Evolutionary conservation across 2,113 vertebrate species (phyloP).

Genomic region (Marmota monax): DNA sequence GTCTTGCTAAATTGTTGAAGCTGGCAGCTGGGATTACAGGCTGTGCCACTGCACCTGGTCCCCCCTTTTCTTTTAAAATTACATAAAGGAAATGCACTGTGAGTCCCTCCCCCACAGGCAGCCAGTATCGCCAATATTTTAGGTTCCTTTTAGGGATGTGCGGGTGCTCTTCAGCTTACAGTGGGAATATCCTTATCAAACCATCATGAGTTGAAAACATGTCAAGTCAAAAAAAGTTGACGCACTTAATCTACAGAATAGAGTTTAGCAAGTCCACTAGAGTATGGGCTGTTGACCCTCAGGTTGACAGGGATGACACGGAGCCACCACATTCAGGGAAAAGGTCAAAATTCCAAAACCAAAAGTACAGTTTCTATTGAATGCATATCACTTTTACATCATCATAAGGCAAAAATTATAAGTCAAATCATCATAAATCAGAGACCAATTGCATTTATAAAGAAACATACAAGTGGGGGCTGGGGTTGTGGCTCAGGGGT

Average conservation of each 20-base stretch:
- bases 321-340: neutral
- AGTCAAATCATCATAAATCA: neutral
- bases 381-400: neutral
- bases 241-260: too few species aligned
- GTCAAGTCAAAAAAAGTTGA: too few species aligned
- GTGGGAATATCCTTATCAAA: too few species aligned
- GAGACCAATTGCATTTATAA: neutral
- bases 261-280: neutral
- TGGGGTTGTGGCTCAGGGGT: too few species aligned
- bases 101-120: neutral
- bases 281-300: neutral
- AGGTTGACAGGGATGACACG: rapidly evolving
- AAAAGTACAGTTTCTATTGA: neutral
- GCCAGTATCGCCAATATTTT: neutral
- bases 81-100: neutral
- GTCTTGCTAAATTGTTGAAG: too few species aligned
- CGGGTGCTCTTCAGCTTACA: too few species aligned
- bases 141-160: neutral
- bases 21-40: too few species aligned
- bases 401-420: too few species aligned
- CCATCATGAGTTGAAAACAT: neutral
- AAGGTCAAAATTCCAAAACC: neutral
- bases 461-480: neutral
- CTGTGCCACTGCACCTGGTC: too few species aligned
- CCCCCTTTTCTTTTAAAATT: constrained; percentile 17